A percentile compares a stretch with the other conserved stretches of the same genome.
These are phyloP conservation scores for Empidonax traillii DNA, from an alignment of 2,113 vertebrate species.

Conservation along the genomic window DNA sequence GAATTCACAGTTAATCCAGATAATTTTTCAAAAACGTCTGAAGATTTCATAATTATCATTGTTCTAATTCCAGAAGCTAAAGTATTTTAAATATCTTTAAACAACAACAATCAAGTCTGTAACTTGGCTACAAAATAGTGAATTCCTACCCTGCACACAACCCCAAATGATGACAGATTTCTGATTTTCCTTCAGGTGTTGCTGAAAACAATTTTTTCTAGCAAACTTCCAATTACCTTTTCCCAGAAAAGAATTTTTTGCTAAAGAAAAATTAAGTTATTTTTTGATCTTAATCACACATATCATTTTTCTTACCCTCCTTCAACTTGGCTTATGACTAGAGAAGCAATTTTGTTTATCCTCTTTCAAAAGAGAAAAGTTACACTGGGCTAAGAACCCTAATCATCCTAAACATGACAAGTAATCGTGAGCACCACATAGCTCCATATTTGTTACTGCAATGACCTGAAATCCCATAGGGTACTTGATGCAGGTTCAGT, in stretches of 20 bases:
- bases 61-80: neutral
- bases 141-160: neutral
- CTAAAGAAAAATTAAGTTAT: neutral
- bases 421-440: neutral
- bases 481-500: neutral
- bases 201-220: neutral
- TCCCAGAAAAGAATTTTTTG: neutral
- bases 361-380: neutral
- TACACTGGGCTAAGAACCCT: neutral
- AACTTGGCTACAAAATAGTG: neutral
- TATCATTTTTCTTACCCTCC: neutral
- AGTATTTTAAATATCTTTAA: neutral
- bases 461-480: neutral
- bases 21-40: neutral
- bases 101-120: neutral
- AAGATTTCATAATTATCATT: neutral
- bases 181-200: neutral
- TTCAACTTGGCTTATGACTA: neutral
- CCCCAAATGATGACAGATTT: neutral
- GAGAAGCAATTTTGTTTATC: neutral
- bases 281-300: neutral
- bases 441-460: neutral
- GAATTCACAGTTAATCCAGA: neutral
- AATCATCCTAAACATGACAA: neutral
- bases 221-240: neutral